phyloP scores from a whole-genome alignment of 2,797 vertebrate species.

The Sebastes vulpes region DNA sequence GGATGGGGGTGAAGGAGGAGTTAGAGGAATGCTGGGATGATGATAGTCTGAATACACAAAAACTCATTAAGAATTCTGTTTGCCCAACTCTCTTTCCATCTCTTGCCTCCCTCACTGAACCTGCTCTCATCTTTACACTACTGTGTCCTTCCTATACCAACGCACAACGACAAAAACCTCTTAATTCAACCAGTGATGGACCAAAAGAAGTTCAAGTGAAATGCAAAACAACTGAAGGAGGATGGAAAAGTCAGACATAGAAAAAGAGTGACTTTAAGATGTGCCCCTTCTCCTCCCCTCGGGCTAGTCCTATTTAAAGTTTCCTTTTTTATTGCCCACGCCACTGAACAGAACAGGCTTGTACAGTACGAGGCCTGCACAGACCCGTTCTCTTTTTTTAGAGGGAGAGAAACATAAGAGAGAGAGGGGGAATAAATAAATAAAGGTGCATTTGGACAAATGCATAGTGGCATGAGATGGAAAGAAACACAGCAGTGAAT shows the following conservation, averaged over 20 bases:
- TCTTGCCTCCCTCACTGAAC: background rate
- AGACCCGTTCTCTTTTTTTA: conserved; percentile 45
- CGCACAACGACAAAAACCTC: conserved; percentile 14
- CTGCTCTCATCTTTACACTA: background rate
- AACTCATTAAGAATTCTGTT: conserved; percentile 38
- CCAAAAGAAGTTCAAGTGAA: conserved; percentile 8
- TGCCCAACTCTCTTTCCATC: background rate
- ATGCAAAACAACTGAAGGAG: background rate
- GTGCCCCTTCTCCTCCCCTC: conserved; percentile 21
- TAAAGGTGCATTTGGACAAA: conserved; percentile 71
- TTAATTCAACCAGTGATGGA: background rate
- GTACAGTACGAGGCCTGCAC: conserved; percentile 56
- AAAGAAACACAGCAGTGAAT: conserved; percentile 71
- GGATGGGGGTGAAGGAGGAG: conserved; percentile 36
- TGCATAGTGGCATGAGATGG: conserved; percentile 61
- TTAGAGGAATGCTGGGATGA: conserved; percentile 48
- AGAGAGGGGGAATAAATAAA: conserved; percentile 51
- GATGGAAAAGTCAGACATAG: background rate
- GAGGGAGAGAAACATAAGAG: conserved; percentile 37
- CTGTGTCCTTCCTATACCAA: background rate
- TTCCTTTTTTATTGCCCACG: conserved; percentile 49
- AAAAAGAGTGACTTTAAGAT: conserved; percentile 25
- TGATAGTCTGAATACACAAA: conserved; percentile 47
- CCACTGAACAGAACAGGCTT: conserved; percentile 60
- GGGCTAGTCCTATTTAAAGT: conserved; percentile 65